Conservation (phyloP, 2,797 vertebrate genomes). For the Anguilla obscura region DNA sequence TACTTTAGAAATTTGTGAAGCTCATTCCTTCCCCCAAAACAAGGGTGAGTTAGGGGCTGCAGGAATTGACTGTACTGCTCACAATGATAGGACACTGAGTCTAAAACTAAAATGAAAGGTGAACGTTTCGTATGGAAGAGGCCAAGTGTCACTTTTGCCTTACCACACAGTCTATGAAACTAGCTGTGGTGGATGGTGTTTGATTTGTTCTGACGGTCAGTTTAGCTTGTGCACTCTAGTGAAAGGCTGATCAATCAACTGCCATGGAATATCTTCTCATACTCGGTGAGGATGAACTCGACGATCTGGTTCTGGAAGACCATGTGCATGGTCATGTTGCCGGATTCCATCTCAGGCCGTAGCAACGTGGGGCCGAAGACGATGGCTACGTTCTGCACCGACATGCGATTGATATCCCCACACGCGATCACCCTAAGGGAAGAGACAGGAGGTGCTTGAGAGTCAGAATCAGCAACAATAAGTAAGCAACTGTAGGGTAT, state of each 20-base stretch:
- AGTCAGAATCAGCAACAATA: background rate
- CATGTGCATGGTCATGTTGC: constrained; percentile 91
- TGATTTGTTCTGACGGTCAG: background rate
- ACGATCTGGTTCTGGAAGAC: constrained; percentile 98
- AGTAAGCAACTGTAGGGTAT: background rate
- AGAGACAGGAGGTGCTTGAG: background rate
- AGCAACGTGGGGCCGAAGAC: constrained; percentile 94
- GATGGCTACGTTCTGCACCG: constrained; percentile 88
- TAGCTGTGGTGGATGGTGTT: constrained; percentile 18
- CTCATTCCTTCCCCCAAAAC: background rate
- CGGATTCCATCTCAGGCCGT: constrained; percentile 79
- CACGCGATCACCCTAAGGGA: constrained; percentile 78
- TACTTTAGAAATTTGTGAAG: constrained; percentile 1
- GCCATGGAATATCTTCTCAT: constrained; percentile 73
- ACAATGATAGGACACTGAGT: background rate
- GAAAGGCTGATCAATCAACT: constrained; percentile 53
- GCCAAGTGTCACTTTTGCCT: constrained; percentile 31
- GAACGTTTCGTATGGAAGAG: background rate
- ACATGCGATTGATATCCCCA: constrained; percentile 90
- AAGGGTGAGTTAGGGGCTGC: constrained; percentile 28
- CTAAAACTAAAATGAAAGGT: background rate
- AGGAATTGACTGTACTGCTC: background rate
- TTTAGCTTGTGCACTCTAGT: background rate
- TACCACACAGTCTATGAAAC: background rate
- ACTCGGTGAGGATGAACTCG: constrained; percentile 87